Percentiles rank a stretch among this genome's conserved stretches.
phyloP scores from a whole-genome alignment of 2,113 vertebrate species.

The Sylvietta virens region DNA sequence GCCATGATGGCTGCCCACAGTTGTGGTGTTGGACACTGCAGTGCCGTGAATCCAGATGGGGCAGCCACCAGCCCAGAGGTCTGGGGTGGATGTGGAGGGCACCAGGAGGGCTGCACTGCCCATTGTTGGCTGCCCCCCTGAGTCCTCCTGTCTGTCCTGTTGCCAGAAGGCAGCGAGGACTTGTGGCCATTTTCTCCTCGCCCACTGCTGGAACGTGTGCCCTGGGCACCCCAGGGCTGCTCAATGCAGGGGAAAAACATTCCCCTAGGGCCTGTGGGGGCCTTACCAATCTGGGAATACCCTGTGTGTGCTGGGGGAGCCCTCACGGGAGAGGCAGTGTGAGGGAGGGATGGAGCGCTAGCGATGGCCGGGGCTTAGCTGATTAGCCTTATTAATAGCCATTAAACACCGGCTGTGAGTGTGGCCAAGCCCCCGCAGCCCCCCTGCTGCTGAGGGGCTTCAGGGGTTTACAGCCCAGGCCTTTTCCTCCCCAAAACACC shows the following conservation, averaged over 20 bases:
- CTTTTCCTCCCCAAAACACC: background rate
- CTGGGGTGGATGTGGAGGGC: background rate
- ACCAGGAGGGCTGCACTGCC: background rate
- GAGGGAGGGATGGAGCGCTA: background rate
- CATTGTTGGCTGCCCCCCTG: fast-evolving
- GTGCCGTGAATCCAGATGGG: fast-evolving
- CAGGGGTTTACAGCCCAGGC: background rate
- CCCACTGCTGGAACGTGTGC: fast-evolving
- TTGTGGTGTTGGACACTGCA: fast-evolving
- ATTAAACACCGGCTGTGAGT: background rate
- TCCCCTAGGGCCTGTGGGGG: background rate
- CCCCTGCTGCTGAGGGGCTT: background rate
- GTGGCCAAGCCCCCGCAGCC: background rate
- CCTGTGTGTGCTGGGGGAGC: background rate
- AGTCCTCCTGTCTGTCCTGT: background rate
- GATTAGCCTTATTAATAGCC: constrained; percentile 67
- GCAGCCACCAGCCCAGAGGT: background rate
- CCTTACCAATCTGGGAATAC: background rate
- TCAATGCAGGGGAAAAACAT: fast-evolving
- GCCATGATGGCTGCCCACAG: background rate
- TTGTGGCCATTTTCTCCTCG: fast-evolving
- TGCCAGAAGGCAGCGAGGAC: background rate
- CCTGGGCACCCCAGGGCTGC: too few relatives aligned
- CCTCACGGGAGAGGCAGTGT: background rate
- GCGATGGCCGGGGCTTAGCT: background rate